Conservation (phyloP, 64 coral and sea anemone species). For the Acropora yongei region DNA sequence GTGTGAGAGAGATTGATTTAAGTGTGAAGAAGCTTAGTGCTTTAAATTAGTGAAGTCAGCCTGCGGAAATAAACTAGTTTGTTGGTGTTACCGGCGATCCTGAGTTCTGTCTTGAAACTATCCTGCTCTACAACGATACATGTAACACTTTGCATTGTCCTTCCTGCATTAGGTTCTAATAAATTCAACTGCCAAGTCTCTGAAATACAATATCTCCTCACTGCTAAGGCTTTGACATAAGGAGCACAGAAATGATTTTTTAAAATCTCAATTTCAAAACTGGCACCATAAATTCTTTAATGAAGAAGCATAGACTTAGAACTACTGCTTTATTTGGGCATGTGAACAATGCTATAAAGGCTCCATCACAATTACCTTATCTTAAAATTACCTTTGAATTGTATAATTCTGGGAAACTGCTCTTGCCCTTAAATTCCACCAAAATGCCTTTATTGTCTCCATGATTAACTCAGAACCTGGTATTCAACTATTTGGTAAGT, state of each 20-base stretch:
- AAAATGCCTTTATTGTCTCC: not conserved
- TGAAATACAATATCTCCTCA: not conserved
- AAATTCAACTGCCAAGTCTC: not conserved
- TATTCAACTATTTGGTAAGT: not conserved
- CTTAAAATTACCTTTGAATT: not conserved
- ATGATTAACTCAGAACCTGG: not conserved
- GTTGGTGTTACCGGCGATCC: too few relatives aligned
- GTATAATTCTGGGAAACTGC: not conserved
- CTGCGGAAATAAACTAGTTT: too few relatives aligned
- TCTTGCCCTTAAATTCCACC: not conserved
- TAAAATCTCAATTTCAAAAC: not conserved
- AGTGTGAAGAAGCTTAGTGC: too few relatives aligned
- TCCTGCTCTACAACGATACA: too few relatives aligned
- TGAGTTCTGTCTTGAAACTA: too few relatives aligned
- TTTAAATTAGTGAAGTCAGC: too few relatives aligned
- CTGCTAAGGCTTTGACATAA: not conserved
- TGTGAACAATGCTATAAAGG: not conserved
- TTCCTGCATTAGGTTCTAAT: not conserved
- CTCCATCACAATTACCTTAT: not conserved
- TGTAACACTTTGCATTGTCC: not conserved
- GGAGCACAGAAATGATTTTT: not conserved
- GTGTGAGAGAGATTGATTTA: too few relatives aligned
- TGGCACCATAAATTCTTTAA: not conserved
- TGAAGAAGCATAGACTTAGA: not conserved
- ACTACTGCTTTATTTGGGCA: not conserved